Percentiles rank a stretch among this genome's conserved stretches.
Evolutionary conservation across 1,140 invertebrate genomes (phyloP).

Genomic region (Zeugodacus cucurbitae): DNA sequence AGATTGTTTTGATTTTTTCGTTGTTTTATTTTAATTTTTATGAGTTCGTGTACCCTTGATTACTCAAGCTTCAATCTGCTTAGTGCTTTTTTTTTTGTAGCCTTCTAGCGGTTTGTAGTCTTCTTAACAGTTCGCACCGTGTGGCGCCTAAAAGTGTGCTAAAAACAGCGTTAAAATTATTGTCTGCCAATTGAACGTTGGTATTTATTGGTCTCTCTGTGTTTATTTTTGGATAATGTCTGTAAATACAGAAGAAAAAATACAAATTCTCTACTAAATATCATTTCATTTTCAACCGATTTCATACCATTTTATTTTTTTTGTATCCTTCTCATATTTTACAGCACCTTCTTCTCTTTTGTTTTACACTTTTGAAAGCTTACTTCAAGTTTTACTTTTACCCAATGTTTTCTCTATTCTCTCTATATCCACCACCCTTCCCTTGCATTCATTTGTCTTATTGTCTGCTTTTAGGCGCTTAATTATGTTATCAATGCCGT

Average conservation of each 20-base stretch:
- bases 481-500: conserved; percentile 10
- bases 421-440: not conserved
- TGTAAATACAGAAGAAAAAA: not conserved
- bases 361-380: not conserved
- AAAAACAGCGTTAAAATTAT: not conserved
- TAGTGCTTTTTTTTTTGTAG: too few species aligned
- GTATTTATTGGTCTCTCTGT: not conserved
- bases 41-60: not conserved
- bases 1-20: not conserved
- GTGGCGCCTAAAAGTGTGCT: not conserved
- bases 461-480: conserved; percentile 25
- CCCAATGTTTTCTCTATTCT: not conserved
- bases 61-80: not conserved
- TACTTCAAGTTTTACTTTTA: not conserved
- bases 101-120: too few species aligned
- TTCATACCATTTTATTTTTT: not conserved
- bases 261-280: not conserved
- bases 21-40: not conserved
- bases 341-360: not conserved
- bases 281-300: not conserved
- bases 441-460: not conserved
- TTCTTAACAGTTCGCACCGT: not conserved
- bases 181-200: not conserved
- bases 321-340: not conserved
- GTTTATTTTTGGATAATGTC: not conserved